Evolutionary conservation across 2,888 invertebrate genomes (phyloP).

Genomic region (Cosmia pyralina): DNA sequence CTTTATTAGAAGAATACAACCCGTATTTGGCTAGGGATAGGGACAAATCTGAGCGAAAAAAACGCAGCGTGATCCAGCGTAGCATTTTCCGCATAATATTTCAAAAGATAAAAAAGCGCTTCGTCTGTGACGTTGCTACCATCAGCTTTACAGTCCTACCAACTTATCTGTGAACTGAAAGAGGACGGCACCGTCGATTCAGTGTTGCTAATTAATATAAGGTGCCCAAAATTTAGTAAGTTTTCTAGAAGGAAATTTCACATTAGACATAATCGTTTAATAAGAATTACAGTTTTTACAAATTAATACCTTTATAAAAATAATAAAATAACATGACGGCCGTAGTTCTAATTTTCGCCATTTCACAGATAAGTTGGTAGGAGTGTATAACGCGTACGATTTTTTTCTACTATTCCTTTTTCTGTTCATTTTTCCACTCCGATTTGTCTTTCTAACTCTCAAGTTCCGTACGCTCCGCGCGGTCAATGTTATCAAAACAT

Average conservation of each 20-base stretch:
- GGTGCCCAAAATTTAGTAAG: no score
- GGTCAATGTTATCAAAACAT: conserved; percentile 80
- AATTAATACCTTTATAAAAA: no score
- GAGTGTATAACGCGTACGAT: not conserved
- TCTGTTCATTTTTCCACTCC: not conserved
- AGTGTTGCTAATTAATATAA: no score
- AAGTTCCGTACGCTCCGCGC: conserved; percentile 42
- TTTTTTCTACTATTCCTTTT: not conserved
- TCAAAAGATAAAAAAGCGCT: not conserved
- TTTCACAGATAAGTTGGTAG: no score
- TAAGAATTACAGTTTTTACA: no score
- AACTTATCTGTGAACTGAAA: no score
- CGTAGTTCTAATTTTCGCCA: no score
- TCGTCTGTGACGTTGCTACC: not conserved
- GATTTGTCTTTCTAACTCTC: not conserved
- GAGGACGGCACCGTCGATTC: no score
- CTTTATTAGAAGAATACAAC: conserved; percentile 8
- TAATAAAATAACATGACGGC: no score
- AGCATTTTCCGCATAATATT: no score
- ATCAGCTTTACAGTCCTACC: not conserved
- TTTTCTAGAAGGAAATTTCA: no score
- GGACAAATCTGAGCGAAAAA: not conserved
- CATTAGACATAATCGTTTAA: no score
- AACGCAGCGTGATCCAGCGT: not conserved
- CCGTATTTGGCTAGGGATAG: not conserved